These are phyloP conservation scores for Corythoichthys haematopterus DNA, from an alignment of 2,113 vertebrate genomes.

Conservation along the genomic window DNA sequence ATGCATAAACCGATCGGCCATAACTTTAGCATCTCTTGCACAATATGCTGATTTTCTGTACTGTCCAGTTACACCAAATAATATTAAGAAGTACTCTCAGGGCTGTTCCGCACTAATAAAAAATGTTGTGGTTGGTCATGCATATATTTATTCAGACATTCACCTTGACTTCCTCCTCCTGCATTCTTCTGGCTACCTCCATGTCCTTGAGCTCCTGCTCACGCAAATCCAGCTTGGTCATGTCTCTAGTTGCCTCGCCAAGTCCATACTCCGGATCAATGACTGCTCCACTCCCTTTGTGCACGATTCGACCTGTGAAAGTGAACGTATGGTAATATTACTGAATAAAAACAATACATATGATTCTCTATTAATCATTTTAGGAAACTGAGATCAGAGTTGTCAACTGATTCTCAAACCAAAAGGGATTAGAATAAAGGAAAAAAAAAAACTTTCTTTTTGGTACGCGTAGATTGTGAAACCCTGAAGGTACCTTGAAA, in stretches of 20 bases:
- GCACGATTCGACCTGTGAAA: constrained; percentile 57
- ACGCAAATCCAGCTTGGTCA: constrained; percentile 62
- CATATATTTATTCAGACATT: background rate
- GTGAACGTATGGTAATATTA: background rate
- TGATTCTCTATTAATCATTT: background rate
- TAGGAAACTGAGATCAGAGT: background rate
- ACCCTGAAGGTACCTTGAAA: background rate
- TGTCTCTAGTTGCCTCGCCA: constrained; percentile 69
- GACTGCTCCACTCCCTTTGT: constrained; percentile 40
- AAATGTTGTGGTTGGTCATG: background rate
- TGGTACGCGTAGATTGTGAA: background rate
- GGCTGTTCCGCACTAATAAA: background rate
- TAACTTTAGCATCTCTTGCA: background rate
- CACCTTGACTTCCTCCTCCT: constrained; percentile 90
- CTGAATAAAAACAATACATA: background rate
- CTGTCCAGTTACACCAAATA: background rate
- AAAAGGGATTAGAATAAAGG: background rate
- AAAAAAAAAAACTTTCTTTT: no score
- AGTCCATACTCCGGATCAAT: constrained; percentile 56
- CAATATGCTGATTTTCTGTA: background rate
- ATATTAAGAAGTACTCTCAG: background rate
- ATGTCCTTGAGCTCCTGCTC: constrained; percentile 83
- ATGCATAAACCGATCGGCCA: background rate
- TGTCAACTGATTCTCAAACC: background rate
- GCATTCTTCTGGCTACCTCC: constrained; percentile 87